A percentile compares a stretch with the other conserved stretches of the same genome.
These are phyloP conservation scores for Drosophila mayaguana DNA, from an alignment of 2,888 invertebrate genomes.

Conservation along the genomic window DNA sequence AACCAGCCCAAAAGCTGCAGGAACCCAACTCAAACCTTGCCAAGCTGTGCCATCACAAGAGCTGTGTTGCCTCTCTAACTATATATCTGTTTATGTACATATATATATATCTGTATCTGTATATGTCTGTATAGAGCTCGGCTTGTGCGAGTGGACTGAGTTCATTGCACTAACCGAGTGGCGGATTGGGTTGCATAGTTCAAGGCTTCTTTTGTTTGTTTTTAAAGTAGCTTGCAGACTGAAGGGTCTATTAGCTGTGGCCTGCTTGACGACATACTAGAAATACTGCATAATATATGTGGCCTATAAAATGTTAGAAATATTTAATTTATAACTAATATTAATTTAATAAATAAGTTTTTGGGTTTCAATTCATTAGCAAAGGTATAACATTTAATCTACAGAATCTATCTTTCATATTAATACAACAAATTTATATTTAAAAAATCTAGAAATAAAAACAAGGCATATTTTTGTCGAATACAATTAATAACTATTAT, in stretches of 20 bases:
- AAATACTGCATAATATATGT: too few species aligned
- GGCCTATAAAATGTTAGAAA: too few species aligned
- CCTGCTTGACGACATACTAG: not conserved
- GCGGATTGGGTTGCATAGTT: slow-evolving; percentile 55
- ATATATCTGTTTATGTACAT: not conserved
- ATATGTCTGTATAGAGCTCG: slow-evolving; percentile 1
- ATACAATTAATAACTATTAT: too few species aligned
- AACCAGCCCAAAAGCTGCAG: not conserved
- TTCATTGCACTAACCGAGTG: slow-evolving; percentile 55
- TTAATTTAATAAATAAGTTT: too few species aligned
- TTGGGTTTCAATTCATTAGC: too few species aligned
- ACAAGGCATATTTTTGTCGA: too few species aligned
- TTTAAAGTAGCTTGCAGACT: slow-evolving; percentile 1
- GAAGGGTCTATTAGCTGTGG: slow-evolving; percentile 15
- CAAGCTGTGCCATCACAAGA: slow-evolving; percentile 10
- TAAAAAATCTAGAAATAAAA: too few species aligned
- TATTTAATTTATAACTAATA: too few species aligned
- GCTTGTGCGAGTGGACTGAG: slow-evolving; percentile 45
- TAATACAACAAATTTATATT: too few species aligned
- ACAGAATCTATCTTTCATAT: too few species aligned
- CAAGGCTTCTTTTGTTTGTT: slow-evolving; percentile 60
- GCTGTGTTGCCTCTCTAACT: slow-evolving; percentile 1
- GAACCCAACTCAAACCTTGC: not conserved
- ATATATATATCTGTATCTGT: not conserved
- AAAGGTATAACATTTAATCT: too few species aligned